phyloP scores from a whole-genome alignment of 2,888 invertebrate genomes.

The Mechanitis mazaeus region DNA sequence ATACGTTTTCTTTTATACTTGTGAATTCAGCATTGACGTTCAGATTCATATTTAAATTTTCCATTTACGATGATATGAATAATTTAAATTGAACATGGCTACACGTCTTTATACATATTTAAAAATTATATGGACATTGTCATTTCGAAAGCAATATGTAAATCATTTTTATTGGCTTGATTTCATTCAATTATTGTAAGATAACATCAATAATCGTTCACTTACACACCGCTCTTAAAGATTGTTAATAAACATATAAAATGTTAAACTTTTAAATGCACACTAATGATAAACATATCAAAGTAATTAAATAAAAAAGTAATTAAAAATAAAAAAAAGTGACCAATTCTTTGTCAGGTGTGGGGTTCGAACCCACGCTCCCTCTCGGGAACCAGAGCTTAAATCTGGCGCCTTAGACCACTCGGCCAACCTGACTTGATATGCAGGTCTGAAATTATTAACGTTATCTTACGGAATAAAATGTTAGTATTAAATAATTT shows the following conservation, averaged over 20 bases:
- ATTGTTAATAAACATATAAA: too few species aligned
- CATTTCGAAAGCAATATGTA: too few species aligned
- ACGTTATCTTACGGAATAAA: not conserved
- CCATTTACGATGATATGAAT: not conserved
- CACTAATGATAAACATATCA: too few species aligned
- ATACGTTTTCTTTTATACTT: not conserved
- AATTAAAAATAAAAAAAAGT: not conserved
- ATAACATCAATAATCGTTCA: too few species aligned
- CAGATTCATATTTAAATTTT: not conserved
- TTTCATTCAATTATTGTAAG: too few species aligned
- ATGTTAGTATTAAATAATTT: too few species aligned
- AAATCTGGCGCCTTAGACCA: conserved; percentile 90
- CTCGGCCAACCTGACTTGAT: conserved; percentile 83
- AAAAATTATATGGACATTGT: too few species aligned
- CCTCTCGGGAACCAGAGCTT: conserved; percentile 88
- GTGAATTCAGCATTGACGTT: not conserved
- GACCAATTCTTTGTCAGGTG: conserved; percentile 74
- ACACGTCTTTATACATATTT: too few species aligned
- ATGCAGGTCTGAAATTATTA: not conserved
- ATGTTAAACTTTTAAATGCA: not conserved
- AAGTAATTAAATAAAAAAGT: too few species aligned
- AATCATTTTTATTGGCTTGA: too few species aligned
- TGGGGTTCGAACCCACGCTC: conserved; percentile 91
- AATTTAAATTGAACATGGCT: too few species aligned
- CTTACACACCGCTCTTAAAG: too few species aligned